A percentile compares a stretch with the other conserved stretches of the same genome.
Evolutionary conservation across 2,113 vertebrate genomes (phyloP).

Genomic region (Chinchilla lanigera): DNA sequence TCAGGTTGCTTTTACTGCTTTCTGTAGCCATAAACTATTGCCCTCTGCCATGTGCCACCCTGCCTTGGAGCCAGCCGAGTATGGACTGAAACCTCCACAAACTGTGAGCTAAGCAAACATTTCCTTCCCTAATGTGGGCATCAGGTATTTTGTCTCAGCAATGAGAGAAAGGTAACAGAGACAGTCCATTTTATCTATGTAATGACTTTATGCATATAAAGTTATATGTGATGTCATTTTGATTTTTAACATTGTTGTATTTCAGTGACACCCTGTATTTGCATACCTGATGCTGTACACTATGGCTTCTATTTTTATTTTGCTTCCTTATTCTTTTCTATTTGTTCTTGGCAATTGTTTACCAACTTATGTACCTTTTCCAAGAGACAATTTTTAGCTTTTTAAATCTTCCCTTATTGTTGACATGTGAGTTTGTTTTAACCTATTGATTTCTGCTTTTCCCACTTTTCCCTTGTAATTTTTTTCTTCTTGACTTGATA

Average conservation of each 20-base stretch:
- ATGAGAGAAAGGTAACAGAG: no score
- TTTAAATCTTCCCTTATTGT: neutral
- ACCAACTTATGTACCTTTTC: neutral
- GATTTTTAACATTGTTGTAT: neutral
- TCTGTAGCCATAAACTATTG: no score
- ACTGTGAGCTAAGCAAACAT: no score
- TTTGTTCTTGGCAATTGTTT: neutral
- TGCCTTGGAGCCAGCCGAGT: no score
- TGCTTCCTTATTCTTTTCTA: neutral
- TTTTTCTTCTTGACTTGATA: neutral
- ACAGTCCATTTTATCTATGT: neutral
- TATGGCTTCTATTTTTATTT: neutral
- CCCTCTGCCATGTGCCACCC: no score
- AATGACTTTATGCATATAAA: neutral
- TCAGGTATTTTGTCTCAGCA: no score
- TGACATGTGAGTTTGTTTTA: neutral
- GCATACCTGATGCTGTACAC: neutral
- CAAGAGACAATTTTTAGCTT: neutral
- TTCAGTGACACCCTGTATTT: neutral
- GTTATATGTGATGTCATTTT: neutral
- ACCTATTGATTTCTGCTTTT: neutral
- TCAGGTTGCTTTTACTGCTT: no score
- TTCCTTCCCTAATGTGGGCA: no score
- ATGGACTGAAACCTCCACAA: no score
- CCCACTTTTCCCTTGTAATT: neutral